These are phyloP conservation scores for Neodiprion fabricii DNA, from an alignment of 1,140 invertebrate genomes.

Conservation along the genomic window DNA sequence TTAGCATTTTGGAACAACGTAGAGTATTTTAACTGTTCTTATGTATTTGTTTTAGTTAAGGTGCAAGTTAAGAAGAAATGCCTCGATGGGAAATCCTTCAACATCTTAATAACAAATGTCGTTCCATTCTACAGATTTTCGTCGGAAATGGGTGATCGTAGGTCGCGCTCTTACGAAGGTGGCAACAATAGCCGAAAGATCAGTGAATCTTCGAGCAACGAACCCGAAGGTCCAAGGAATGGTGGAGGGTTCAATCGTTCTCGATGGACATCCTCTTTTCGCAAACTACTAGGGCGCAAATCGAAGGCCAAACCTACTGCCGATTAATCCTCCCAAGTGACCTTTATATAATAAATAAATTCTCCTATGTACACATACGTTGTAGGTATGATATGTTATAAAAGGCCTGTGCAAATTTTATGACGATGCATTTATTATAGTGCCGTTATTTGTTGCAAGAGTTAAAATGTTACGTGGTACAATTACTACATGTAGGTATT, in stretches of 20 bases:
- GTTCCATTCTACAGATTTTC: constrained; percentile 49
- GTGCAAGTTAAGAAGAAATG: no score
- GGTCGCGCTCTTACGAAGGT: constrained; percentile 54
- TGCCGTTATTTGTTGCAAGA: constrained; percentile 3
- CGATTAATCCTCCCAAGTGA: constrained; percentile 21
- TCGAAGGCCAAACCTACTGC: constrained; percentile 45
- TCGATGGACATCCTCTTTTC: constrained; percentile 65
- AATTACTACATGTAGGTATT: neutral
- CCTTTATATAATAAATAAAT: neutral
- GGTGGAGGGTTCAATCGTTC: constrained; percentile 47
- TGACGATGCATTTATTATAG: neutral
- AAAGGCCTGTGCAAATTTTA: no score
- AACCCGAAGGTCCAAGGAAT: constrained; percentile 35
- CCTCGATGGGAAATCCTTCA: no score
- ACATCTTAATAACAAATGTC: neutral
- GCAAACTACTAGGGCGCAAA: constrained; percentile 61
- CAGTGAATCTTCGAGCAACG: constrained; percentile 46
- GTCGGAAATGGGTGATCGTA: constrained; percentile 55
- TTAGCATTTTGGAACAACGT: no score
- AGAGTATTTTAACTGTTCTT: neutral
- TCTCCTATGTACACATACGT: neutral
- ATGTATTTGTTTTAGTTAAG: no score
- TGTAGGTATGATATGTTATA: neutral
- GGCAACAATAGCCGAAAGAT: constrained; percentile 51
- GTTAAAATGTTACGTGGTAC: neutral